Base-by-base conservation (phyloP, 2,113 vertebrate species). In the Fulica atra region DNA sequence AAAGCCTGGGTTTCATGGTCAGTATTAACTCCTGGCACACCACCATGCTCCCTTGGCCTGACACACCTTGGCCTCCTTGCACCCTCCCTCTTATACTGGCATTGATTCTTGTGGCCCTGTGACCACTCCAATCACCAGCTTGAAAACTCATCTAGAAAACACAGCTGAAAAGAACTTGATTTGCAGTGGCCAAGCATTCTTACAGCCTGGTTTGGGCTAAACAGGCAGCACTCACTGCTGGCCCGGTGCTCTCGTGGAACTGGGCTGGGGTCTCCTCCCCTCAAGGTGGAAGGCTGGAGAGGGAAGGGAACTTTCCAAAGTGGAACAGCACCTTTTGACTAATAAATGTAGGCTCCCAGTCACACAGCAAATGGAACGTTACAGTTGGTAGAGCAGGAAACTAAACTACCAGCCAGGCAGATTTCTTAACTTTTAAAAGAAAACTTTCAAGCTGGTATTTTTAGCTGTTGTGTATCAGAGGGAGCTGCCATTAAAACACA, bases 21-120 rank as follows among this genome's bases (percentile, higher is more conserved):
- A 35, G 10, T 25, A 20, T 66, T 60, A 36, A 4, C 73, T 48
- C 31, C 72, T 40, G 36, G 12, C 19, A 46, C 6, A 6, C 11
- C 0, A 0, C 19, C 2, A 1, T 3, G 31, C n/a, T 64, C 36
- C 17, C 17, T 80, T n/a, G n/a, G 11, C 35, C 66, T 76, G 53
- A 35, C 8, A 26, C 10, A 20, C 28, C 25, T 33, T 0, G 2
- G 51, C 19, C 16, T 59, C 25, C 24, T n/a, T n/a, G 38, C 26
- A 35, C 33, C 13, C 1, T 70, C 44, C 44, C 16, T 57, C 17
- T 38, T 51, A 25, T 0, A 7, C 9, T 86, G 61, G 26, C 1
- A 1, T 5, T 35, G 14, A 18, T 21, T 78, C 42, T 77, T 4
- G 6, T 7, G 18, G 57, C 35, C 38, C 46, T 0, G 0, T 33